These are phyloP conservation scores for Ramphastos sulfuratus DNA, from an alignment of 2,113 vertebrate genomes.

Conservation along the genomic window DNA sequence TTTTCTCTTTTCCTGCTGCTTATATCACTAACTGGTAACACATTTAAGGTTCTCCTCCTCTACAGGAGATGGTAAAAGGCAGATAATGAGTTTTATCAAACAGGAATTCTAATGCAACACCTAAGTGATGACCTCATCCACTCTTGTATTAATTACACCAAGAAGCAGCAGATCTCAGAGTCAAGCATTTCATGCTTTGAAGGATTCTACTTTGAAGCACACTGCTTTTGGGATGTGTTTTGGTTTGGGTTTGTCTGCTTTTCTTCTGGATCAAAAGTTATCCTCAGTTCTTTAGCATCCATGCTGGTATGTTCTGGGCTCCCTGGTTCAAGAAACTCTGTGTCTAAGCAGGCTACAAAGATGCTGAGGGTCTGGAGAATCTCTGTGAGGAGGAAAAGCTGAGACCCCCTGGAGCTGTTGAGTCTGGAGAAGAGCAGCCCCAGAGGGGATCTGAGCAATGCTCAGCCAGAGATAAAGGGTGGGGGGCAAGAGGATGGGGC, in stretches of 20 bases:
- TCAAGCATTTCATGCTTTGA: neutral
- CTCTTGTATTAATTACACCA: neutral
- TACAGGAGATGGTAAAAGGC: neutral
- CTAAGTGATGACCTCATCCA: neutral
- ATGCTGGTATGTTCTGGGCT: neutral
- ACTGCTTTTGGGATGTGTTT: neutral
- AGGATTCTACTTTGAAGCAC: neutral
- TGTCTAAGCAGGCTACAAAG: no score
- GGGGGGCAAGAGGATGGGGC: no score
- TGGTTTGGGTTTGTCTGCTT: rapidly evolving
- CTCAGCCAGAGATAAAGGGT: no score
- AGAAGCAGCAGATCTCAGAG: neutral
- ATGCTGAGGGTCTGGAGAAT: no score
- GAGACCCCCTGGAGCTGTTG: no score
- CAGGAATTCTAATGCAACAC: neutral
- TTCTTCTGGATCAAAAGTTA: neutral
- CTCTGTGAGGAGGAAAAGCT: no score
- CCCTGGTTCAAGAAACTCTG: no score
- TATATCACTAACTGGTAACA: neutral
- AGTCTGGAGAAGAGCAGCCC: no score
- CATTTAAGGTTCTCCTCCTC: neutral
- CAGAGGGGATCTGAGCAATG: no score
- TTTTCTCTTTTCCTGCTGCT: neutral
- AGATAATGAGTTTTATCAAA: neutral
- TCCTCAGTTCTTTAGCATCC: neutral